These are phyloP conservation scores for Gambusia holbrooki DNA, from an alignment of 2,113 vertebrate species.

Conservation along the genomic window DNA sequence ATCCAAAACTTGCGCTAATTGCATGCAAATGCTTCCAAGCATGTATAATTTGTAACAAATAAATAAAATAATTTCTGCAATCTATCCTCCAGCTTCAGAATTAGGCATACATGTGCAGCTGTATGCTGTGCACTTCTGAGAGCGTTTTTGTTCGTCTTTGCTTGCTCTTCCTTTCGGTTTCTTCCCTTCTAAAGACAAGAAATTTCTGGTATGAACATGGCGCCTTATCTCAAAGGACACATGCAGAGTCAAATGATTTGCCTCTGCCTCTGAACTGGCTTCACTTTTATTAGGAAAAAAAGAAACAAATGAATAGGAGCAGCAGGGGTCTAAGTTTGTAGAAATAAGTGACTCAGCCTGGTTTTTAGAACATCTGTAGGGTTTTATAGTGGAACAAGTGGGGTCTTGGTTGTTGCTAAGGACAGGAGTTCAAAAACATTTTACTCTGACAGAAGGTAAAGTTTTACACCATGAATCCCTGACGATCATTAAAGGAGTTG, in stretches of 20 bases:
- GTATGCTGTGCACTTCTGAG: slow-evolving; percentile 44
- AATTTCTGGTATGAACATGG: slow-evolving; percentile 51
- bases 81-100: slow-evolving; percentile 42
- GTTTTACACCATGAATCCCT: no score
- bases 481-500: slow-evolving; percentile 37
- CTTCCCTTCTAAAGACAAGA: slow-evolving; percentile 47
- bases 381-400: slow-evolving; percentile 36
- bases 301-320: slow-evolving; percentile 32
- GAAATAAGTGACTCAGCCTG: slow-evolving; percentile 7
- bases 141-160: slow-evolving; percentile 39
- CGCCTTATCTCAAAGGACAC: slow-evolving; percentile 69
- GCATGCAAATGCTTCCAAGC: slow-evolving; percentile 5
- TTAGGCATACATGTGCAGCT: slow-evolving; percentile 44
- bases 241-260: slow-evolving; percentile 65
- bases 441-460: slow-evolving; percentile 28
- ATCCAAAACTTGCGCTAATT: slow-evolving; percentile 21
- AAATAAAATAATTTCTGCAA: slow-evolving; percentile 29
- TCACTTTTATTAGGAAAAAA: slow-evolving; percentile 48
- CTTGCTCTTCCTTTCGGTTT: slow-evolving; percentile 10
- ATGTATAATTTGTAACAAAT: slow-evolving; percentile 13
- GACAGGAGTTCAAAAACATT: slow-evolving; percentile 28
- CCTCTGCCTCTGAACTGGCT: slow-evolving; percentile 57
- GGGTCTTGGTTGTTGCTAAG: slow-evolving; percentile 39
- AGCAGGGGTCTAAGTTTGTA: slow-evolving; percentile 27
- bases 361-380: slow-evolving; percentile 11